Base-by-base conservation (phyloP, 2,888 invertebrate genomes). In the Meliscaeva auricollis region DNA sequence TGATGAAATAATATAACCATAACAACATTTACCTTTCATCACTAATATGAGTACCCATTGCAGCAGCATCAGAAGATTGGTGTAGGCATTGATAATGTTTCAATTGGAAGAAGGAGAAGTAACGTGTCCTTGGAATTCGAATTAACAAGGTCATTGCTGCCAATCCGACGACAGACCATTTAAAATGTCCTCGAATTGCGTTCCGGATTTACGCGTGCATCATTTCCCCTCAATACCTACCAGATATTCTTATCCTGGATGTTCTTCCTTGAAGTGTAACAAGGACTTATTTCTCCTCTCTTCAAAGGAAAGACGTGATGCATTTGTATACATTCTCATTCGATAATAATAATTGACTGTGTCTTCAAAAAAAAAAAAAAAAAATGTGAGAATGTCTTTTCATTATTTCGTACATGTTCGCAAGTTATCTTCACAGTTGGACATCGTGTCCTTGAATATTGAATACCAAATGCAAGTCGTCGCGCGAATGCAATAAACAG, bases 391-490 rank as follows among this genome's bases (percentile, higher is more conserved):
- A 89, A 89, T 88, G 87, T 87, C 72, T 54, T 88, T 87, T 74
- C 87, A 87, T 90, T 90, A 90, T 90, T 88, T 89, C 50, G 68
- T 87, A 89, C 89, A 89, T 90, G 89, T 87, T 88, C 88, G 79
- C 89, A 89, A 89, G 90, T 91, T 91, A 91, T 90, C 88, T 90
- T 87, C 91, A 89, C 91, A 87, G 89, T 89, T 88, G 89, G 91
- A 89, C 87, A 85, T 83, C 54, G 17, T 87, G 82, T 74, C 82
- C 87, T 87, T 87, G 81, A 70, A 60, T 58, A 30, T 44, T 8
- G 62, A 54, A 62, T 66, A 2, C 15, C 30, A 48, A 17, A 74
- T 30, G 60, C 44, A 58, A 73, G 62, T 74, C 50, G 85, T 73
- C 87, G 87, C 87, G 87, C 82, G 87, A 87, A 82, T 74, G 82